These are phyloP conservation scores for Calameuta pallipes DNA, from an alignment of 2,888 invertebrate species.

Conservation along the genomic window DNA sequence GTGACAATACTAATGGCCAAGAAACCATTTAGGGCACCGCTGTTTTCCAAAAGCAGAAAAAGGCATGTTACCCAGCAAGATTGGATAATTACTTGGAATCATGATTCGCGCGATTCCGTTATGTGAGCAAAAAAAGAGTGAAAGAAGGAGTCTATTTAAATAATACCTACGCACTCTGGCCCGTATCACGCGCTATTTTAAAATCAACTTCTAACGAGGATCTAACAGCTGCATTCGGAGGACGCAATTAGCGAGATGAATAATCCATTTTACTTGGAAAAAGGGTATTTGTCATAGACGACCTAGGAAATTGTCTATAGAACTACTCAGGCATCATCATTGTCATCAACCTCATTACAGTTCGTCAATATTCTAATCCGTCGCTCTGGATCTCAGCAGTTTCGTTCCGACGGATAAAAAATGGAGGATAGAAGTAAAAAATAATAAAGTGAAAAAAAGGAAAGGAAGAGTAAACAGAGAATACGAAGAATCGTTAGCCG, in stretches of 20 bases:
- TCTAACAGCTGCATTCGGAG: background rate
- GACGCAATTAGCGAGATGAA: background rate
- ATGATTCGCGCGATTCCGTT: background rate
- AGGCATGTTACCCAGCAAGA: background rate
- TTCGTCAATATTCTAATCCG: background rate
- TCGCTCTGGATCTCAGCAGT: background rate
- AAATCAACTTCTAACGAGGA: background rate
- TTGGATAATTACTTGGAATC: background rate
- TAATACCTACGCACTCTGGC: background rate
- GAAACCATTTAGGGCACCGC: conserved; percentile 55
- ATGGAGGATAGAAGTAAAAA: background rate
- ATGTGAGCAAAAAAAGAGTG: background rate
- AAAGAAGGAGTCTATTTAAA: background rate
- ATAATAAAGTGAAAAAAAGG: background rate
- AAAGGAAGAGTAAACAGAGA: too few relatives aligned
- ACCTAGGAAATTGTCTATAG: background rate
- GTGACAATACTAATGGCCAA: conserved; percentile 35
- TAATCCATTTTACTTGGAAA: conserved; percentile 4
- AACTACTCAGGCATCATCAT: background rate
- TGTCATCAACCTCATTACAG: background rate
- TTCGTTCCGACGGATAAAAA: background rate
- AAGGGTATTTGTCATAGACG: background rate
- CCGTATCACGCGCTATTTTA: background rate
- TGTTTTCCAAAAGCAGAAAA: conserved; percentile 34
- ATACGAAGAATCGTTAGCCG: background rate